Evolutionary conservation across 1,140 invertebrate species (phyloP), one percentile per base, ranked within the genome.

Genomic region (Tetraneura akinire): DNA sequence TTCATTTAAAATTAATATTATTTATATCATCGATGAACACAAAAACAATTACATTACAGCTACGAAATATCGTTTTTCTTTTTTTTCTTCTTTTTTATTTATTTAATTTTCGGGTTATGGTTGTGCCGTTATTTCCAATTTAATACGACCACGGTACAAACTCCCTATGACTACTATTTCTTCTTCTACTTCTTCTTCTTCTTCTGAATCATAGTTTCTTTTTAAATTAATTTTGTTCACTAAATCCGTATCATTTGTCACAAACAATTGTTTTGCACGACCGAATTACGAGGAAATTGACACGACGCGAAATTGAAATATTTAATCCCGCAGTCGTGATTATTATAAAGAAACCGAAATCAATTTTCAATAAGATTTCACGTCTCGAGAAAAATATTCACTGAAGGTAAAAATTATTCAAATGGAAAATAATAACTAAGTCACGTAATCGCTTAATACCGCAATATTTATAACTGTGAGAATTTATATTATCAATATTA

Each of bases 1-100:
- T n/a, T n/a, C n/a, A n/a, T n/a, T n/a, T n/a, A n/a, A n/a, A n/a
- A n/a, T n/a, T n/a, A n/a, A n/a, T n/a, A n/a, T n/a, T n/a, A n/a
- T n/a, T n/a, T n/a, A n/a, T n/a, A n/a, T 32, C 37, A 14, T 66
- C 32, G 32, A 18, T 21, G 11, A 21, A 21, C 3, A 32, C 18
- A 66, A 66, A 66, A 66, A 66, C 18, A n/a, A 37, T 66, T 29
- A 21, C n/a, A n/a, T n/a, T n/a, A n/a, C n/a, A n/a, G n/a, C n/a
- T n/a, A n/a, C 16, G 11, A 14, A 14, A 21, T 11, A 21, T 14
- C 10, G 37, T 66, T 5, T 45, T 37, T 66, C 21, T 64, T 42
- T 6, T 26, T 14, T 14, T n/a, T n/a, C 55, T n/a, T n/a, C n/a
- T n/a, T n/a, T n/a, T n/a, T n/a, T n/a, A n/a, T 14, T 13, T 26